These are phyloP conservation scores for Gymnarchus niloticus DNA, from an alignment of 2,113 vertebrate species.

Conservation along the genomic window DNA sequence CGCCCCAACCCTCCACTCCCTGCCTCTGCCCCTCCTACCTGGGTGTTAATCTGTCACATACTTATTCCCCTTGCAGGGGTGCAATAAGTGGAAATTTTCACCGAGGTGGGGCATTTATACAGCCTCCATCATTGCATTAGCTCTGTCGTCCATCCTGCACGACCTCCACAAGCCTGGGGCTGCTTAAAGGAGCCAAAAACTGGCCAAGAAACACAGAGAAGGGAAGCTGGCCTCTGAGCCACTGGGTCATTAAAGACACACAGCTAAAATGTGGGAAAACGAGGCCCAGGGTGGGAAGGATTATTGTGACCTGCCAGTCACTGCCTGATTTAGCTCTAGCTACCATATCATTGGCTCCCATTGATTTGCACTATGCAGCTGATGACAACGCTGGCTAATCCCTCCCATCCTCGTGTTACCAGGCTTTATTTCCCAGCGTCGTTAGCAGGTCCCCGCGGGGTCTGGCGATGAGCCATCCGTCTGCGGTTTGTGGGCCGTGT, in stretches of 20 bases:
- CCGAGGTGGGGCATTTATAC: neutral
- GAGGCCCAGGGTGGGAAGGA: neutral
- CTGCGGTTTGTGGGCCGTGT: neutral
- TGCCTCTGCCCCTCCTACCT: conserved; percentile 12
- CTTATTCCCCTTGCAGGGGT: conserved; percentile 17
- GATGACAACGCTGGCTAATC: neutral
- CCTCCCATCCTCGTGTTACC: neutral
- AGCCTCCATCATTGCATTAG: neutral
- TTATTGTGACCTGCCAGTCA: neutral
- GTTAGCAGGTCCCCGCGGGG: neutral
- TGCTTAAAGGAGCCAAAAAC: neutral
- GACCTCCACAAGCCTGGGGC: neutral
- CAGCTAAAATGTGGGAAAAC: neutral
- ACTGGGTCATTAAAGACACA: neutral
- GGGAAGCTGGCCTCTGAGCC: neutral
- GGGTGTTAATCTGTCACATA: conserved; percentile 33
- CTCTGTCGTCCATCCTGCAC: neutral
- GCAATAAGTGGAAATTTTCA: neutral
- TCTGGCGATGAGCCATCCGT: neutral
- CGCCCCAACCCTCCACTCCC: neutral
- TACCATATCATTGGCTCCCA: neutral
- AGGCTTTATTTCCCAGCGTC: neutral
- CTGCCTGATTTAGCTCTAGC: neutral
- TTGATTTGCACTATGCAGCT: neutral
- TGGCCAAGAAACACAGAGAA: neutral